Conservation (phyloP, 37 sponge, comb jelly and placozoan species). For the Ianthella basta region DNA sequence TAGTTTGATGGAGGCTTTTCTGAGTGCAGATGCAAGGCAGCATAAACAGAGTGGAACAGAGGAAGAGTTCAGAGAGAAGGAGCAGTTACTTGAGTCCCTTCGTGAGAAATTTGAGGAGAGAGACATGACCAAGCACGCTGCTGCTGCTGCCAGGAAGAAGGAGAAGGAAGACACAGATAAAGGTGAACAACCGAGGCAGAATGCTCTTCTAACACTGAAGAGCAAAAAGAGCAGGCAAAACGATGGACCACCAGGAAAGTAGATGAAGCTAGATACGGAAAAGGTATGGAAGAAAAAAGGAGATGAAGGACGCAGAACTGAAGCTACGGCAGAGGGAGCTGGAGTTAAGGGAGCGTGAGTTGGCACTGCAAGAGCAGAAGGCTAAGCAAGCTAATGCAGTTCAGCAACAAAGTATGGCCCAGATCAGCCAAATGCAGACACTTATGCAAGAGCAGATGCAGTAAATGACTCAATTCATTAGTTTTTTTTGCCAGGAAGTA, state of each 20-base stretch:
- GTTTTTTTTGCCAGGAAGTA: neutral
- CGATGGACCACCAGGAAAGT: neutral
- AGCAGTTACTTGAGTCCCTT: neutral
- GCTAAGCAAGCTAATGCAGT: neutral
- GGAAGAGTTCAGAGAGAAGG: neutral
- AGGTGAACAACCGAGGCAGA: no score
- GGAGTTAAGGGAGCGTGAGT: neutral
- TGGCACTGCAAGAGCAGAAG: constrained; percentile 6
- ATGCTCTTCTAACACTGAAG: neutral
- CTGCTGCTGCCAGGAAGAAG: constrained; percentile 7
- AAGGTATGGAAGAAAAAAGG: neutral
- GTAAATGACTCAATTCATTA: neutral
- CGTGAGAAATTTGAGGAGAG: neutral
- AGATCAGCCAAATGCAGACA: neutral
- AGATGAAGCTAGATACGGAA: neutral
- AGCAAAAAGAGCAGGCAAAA: neutral
- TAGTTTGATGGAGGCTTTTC: neutral
- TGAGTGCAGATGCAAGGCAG: neutral
- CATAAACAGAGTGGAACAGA: neutral
- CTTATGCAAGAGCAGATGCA: neutral
- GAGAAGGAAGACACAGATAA: neutral
- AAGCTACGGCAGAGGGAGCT: neutral
- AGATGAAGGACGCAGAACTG: no score
- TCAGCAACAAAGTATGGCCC: neutral
- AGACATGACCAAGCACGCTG: neutral